Conservation (phyloP, 2,888 invertebrate genomes). For the Ferrisia virgata region DNA sequence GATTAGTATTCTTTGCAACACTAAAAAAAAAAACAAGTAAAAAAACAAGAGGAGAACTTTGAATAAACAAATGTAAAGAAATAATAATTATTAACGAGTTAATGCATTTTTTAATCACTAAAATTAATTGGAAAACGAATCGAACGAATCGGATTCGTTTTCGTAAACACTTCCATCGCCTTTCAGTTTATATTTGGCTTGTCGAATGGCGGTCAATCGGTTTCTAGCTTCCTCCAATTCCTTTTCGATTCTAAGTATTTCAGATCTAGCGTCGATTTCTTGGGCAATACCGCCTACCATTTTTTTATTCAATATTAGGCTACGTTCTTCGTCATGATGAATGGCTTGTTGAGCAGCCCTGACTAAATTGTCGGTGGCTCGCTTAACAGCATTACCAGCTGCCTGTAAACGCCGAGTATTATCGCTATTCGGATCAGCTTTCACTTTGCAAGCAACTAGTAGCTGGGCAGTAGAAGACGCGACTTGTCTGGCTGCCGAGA, state of each 20-base stretch:
- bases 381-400: constrained; percentile 96
- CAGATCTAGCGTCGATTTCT: constrained; percentile 86
- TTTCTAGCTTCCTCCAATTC: constrained; percentile 90
- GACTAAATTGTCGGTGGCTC: constrained; percentile 96
- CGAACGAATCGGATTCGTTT: constrained; percentile 53
- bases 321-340: constrained; percentile 85
- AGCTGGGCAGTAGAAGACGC: constrained; percentile 96
- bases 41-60: not conserved
- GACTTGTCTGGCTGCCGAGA: constrained; percentile 93
- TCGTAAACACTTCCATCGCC: constrained; percentile 59
- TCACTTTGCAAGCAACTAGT: constrained; percentile 94
- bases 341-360: constrained; percentile 90
- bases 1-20: not conserved
- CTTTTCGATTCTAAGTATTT: constrained; percentile 89
- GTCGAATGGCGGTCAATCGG: constrained; percentile 83
- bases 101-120: not conserved
- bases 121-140: not conserved
- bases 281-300: constrained; percentile 96
- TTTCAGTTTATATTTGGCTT: constrained; percentile 82
- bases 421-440: constrained; percentile 93
- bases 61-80: too few relatives aligned
- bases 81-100: not conserved
- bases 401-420: constrained; percentile 81
- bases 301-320: constrained; percentile 80
- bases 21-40: not conserved